phyloP scores from a whole-genome alignment of 1,140 invertebrate species.

The Drosophila mojavensis region DNA sequence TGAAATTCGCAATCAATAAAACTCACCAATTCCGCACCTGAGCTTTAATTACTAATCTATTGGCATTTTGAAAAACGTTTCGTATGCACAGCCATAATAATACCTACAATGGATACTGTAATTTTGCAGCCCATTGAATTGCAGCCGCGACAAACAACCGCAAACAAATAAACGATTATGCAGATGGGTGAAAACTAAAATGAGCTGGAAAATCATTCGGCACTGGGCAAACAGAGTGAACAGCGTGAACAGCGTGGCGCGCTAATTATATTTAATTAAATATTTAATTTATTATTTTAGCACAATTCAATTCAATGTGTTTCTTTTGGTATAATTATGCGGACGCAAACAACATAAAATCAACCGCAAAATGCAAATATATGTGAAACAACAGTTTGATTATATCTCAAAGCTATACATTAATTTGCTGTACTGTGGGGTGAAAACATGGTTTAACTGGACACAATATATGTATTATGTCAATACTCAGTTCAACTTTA shows the following conservation, averaged over 20 bases:
- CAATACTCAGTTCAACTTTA: too few species aligned
- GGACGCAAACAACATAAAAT: slow-evolving; percentile 35
- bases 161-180: slow-evolving; percentile 53
- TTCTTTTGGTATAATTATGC: slow-evolving; percentile 46
- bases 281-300: slow-evolving; percentile 66
- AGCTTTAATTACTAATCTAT: slow-evolving; percentile 9
- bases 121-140: slow-evolving; percentile 54
- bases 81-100: neutral
- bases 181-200: slow-evolving; percentile 43
- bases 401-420: slow-evolving; percentile 21
- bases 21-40: neutral
- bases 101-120: slow-evolving; percentile 1
- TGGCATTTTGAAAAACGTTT: neutral
- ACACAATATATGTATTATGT: too few species aligned
- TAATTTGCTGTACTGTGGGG: neutral
- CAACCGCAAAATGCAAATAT: slow-evolving; percentile 65
- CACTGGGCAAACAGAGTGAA: slow-evolving; percentile 4
- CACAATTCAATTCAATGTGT: slow-evolving; percentile 49
- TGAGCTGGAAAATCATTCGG: slow-evolving; percentile 7
- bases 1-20: neutral
- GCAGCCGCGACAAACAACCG: slow-evolving; percentile 19
- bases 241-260: slow-evolving; percentile 1
- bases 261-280: slow-evolving; percentile 66
- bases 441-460: too few species aligned
- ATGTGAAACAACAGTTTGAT: slow-evolving; percentile 21